phyloP scores from a whole-genome alignment of 2,113 vertebrate genomes.

The Scomber colias region DNA sequence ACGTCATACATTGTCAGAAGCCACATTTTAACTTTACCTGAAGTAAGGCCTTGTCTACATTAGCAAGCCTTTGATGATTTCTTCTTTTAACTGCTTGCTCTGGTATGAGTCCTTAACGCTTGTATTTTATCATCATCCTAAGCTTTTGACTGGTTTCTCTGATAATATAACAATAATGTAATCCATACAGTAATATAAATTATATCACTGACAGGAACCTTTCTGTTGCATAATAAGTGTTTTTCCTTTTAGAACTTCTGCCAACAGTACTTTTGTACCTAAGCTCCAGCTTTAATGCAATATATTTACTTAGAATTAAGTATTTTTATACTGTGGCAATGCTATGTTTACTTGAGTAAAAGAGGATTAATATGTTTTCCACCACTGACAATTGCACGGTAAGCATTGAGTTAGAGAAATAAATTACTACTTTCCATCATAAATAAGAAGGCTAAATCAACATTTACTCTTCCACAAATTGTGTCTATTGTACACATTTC shows the following conservation, averaged over 20 bases:
- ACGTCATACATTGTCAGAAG: too few species aligned
- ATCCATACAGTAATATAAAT: background rate
- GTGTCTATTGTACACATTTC: background rate
- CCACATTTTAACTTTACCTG: too few species aligned
- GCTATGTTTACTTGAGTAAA: background rate
- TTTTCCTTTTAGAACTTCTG: background rate
- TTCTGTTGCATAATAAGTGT: background rate
- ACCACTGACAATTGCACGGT: background rate
- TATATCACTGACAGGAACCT: background rate
- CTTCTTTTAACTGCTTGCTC: too few species aligned
- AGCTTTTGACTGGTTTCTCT: too few species aligned
- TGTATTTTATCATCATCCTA: too few species aligned
- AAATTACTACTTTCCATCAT: background rate
- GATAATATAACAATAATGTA: background rate
- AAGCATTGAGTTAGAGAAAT: background rate
- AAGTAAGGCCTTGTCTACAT: too few species aligned
- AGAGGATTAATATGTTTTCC: background rate
- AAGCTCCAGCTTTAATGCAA: too few species aligned
- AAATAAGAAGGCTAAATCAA: background rate
- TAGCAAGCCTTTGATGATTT: too few species aligned
- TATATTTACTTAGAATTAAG: background rate
- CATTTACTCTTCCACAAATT: slow-evolving; percentile 2
- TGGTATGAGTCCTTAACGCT: too few species aligned
- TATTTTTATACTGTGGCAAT: background rate
- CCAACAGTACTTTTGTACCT: background rate